These are phyloP conservation scores for Hyperopisus bebe DNA, from an alignment of 2,113 vertebrate genomes.

Conservation along the genomic window DNA sequence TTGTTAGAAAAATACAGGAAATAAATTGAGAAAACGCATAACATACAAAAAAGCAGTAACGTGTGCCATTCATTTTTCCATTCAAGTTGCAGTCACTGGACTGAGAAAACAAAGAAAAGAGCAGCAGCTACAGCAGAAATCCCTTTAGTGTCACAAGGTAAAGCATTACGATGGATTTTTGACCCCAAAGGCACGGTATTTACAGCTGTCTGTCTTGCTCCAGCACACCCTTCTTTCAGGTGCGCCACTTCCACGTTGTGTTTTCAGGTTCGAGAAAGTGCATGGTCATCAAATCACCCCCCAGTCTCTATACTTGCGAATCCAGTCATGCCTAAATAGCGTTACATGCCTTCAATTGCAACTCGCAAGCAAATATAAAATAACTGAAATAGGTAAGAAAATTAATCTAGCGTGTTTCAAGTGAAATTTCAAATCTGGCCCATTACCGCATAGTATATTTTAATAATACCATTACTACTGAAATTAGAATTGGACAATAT, in stretches of 20 bases:
- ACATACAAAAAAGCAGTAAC: background rate
- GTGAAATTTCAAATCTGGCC: background rate
- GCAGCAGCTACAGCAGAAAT: constrained; percentile 25
- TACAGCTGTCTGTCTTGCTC: constrained; percentile 47
- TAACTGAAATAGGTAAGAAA: constrained; percentile 39
- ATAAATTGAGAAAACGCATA: background rate
- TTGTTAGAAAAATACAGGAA: background rate
- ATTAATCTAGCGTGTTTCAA: background rate
- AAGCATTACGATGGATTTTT: constrained; percentile 44
- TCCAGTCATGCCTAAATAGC: background rate
- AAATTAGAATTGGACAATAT: background rate
- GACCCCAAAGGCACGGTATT: constrained; percentile 65
- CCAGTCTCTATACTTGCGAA: background rate
- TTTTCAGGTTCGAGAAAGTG: constrained; percentile 33
- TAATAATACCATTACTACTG: background rate
- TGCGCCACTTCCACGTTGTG: constrained; percentile 45
- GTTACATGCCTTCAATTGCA: constrained; percentile 17
- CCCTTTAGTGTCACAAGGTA: constrained; percentile 21
- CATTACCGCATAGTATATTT: background rate
- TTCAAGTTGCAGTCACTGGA: constrained; percentile 28
- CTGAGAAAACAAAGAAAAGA: constrained; percentile 34
- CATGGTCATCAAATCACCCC: constrained; percentile 35
- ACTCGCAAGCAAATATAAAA: constrained; percentile 26
- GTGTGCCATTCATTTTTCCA: background rate
- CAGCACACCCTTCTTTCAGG: constrained; percentile 51